phyloP scores from a whole-genome alignment of 2,797 vertebrate species.

The Centropyge bicolor region DNA sequence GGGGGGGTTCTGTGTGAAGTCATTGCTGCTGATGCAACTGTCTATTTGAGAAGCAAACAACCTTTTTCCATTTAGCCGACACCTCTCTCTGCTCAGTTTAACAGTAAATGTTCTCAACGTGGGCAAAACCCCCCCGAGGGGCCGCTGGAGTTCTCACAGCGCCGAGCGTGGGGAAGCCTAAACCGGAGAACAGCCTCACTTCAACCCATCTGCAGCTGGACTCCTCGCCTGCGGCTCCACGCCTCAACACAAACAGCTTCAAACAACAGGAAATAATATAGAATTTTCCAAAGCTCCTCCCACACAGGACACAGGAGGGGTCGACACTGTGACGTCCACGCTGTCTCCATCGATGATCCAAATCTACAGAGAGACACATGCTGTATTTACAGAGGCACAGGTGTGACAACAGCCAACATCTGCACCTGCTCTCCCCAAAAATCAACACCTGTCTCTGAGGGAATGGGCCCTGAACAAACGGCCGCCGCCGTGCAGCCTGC shows the following conservation, averaged over 20 bases:
- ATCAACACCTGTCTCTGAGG: constrained; percentile 71
- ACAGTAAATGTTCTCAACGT: constrained; percentile 67
- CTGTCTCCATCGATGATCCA: constrained; percentile 4
- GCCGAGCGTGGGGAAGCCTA: constrained; percentile 24
- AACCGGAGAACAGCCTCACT: constrained; percentile 29
- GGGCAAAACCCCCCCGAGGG: constrained; percentile 21
- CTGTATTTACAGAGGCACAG: constrained; percentile 45
- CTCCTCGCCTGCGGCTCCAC: constrained; percentile 6
- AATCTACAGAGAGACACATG: constrained; percentile 12
- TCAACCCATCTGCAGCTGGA: constrained; percentile 51
- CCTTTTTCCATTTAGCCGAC: constrained; percentile 76
- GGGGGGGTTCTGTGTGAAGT: constrained; percentile 38
- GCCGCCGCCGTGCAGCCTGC: constrained; percentile 41
- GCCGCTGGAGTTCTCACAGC: constrained; percentile 9
- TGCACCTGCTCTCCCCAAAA: constrained; percentile 61
- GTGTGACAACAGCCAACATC: constrained; percentile 53
- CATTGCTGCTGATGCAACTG: constrained; percentile 43
- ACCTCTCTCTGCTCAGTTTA: constrained; percentile 71
- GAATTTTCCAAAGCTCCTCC: neutral
- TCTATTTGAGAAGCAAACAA: constrained; percentile 72
- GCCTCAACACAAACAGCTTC: neutral
- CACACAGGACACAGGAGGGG: neutral
- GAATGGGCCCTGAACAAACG: constrained; percentile 47
- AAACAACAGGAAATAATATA: neutral
- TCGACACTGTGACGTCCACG: neutral